Percentiles rank a stretch among this genome's conserved stretches.
These are phyloP conservation scores for Neosilurus hyrtlii DNA, from an alignment of 2,797 vertebrate species.

Conservation along the genomic window DNA sequence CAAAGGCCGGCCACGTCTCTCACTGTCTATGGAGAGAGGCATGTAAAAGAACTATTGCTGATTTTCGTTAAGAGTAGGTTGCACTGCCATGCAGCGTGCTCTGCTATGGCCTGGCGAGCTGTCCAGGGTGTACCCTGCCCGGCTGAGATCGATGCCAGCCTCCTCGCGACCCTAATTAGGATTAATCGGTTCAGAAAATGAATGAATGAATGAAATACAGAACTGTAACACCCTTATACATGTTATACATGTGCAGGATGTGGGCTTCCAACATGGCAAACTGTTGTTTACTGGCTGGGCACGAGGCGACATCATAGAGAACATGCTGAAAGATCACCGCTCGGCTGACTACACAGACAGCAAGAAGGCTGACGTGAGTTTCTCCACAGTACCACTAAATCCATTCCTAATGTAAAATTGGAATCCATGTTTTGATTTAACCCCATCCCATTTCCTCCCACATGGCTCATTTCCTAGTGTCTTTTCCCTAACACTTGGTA, in stretches of 20 bases:
- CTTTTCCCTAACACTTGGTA: background rate
- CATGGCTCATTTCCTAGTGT: background rate
- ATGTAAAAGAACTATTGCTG: too few relatives aligned
- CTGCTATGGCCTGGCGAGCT: too few relatives aligned
- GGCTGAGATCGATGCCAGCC: too few relatives aligned
- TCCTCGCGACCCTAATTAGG: too few relatives aligned
- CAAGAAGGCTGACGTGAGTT: constrained; percentile 80
- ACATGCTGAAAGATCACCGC: constrained; percentile 88
- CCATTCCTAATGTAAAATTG: background rate
- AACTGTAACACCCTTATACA: background rate
- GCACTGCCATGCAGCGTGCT: too few relatives aligned
- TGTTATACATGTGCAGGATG: constrained; percentile 72
- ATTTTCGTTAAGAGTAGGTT: too few relatives aligned
- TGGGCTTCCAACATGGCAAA: constrained; percentile 89
- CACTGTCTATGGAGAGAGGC: too few relatives aligned
- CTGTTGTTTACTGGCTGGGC: constrained; percentile 88
- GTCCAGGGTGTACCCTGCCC: too few relatives aligned
- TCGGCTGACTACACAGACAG: constrained; percentile 87
- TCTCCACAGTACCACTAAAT: background rate
- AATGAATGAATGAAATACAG: background rate
- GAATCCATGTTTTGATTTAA: background rate
- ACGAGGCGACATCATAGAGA: constrained; percentile 86
- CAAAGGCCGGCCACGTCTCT: too few relatives aligned
- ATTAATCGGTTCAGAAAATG: too few relatives aligned
- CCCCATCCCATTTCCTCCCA: background rate